Evolutionary conservation across 2,888 invertebrate species (phyloP), one percentile per base, ranked within the genome.

Genomic region (Mythimna pallens): DNA sequence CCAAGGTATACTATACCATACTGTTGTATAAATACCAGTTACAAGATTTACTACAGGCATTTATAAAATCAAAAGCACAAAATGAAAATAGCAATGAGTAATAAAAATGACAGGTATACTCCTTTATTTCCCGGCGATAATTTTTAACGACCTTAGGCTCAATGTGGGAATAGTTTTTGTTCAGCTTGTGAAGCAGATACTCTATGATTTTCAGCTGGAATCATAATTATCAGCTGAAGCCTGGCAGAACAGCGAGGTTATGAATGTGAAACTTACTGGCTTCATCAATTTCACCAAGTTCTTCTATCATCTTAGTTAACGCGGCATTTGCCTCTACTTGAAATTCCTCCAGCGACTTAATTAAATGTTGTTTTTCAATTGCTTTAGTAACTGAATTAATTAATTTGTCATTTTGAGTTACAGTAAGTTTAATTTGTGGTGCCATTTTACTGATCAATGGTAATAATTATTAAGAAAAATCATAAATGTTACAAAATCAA

Each of bases 341-440:
- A 88, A 96, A 95, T 52, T 89, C 90, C 87, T 93, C 90, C 62
- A 96, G 77, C 2, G 93, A 88, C 76, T 90, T 87, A 9, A 91
- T 82, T 70, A 92, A 86, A 66, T 89, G 76, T 20, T 88, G 75
- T 20, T 88, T 84, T 77, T 88, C 81, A n/a, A 91, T 84, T 76
- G 91, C 81, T 81, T 88, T 90, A 36, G 78, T 77, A 25, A 94
- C 40, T 36, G 86, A 86, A 52, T 92, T 86, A 14, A 92, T 73
- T 65, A 89, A 63, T 84, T 89, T 86, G 63, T 91, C 88, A 74
- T 92, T 90, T 73, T 92, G 88, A 20, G 83, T 84, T 70, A 95
- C 83, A n/a, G 88, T 87, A 54, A 94, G 87, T 85, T 90, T 90
- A 50, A 94, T 87, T 85, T 90, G 47, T 47, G 47, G 47, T 17